Conservation (phyloP, 2,888 invertebrate genomes). For the Colostygia pectinataria region DNA sequence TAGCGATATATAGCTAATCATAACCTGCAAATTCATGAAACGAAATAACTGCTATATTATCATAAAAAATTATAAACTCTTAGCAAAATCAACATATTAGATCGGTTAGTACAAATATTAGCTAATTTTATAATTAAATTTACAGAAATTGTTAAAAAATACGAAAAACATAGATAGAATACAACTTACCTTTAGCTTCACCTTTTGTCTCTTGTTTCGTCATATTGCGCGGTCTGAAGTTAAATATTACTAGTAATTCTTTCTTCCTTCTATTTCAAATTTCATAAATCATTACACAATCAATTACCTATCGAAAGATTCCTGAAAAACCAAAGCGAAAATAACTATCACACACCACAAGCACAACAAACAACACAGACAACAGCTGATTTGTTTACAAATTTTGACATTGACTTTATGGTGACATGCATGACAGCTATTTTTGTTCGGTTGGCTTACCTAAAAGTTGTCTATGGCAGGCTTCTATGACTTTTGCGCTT, state of each 20-base stretch:
- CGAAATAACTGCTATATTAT: too few species aligned
- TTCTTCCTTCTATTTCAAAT: background rate
- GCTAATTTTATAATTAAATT: background rate
- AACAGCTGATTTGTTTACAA: constrained; percentile 33
- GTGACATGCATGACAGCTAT: background rate
- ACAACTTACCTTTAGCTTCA: constrained; percentile 50
- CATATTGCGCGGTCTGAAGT: constrained; percentile 34
- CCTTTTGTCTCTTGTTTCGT: constrained; percentile 39
- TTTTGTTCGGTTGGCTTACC: constrained; percentile 15
- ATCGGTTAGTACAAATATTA: too few species aligned
- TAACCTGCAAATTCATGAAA: too few species aligned
- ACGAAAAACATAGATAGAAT: constrained; percentile 2
- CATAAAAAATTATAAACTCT: too few species aligned
- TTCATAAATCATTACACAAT: background rate
- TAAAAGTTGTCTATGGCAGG: constrained; percentile 1
- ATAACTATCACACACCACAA: background rate
- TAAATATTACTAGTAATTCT: background rate
- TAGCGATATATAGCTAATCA: too few species aligned
- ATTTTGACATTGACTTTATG: constrained; percentile 28
- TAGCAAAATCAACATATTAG: too few species aligned
- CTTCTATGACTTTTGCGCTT: constrained; percentile 7
- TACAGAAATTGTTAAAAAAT: background rate
- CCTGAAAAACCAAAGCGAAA: background rate
- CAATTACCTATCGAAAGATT: background rate
- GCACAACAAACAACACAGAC: too few species aligned